Evolutionary conservation across 1,140 invertebrate species (phyloP).

Genomic region (Bathynomus jamesi): DNA sequence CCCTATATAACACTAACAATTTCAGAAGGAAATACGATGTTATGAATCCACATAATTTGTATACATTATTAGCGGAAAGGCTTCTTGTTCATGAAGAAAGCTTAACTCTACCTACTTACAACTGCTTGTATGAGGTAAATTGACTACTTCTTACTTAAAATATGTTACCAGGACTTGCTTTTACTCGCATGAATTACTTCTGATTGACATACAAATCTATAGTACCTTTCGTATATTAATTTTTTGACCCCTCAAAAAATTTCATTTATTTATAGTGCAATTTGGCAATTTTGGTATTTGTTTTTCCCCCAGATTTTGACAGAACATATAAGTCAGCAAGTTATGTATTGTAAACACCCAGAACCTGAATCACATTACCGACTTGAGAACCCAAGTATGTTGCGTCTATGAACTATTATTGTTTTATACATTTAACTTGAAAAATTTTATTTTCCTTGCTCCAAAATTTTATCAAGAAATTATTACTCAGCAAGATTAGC

Average conservation of each 20-base stretch:
- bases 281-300: constrained; percentile 10
- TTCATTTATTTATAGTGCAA: constrained; percentile 2
- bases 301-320: constrained; percentile 67
- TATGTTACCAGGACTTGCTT: background rate
- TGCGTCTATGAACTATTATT: too few relatives aligned
- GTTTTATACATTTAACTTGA: too few relatives aligned
- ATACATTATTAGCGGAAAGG: constrained; percentile 88
- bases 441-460: too few relatives aligned
- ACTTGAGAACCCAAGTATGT: constrained; percentile 93
- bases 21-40: constrained; percentile 99
- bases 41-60: constrained; percentile 96
- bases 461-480: too few relatives aligned
- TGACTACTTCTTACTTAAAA: background rate
- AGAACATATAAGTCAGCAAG: constrained; percentile 91
- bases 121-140: constrained; percentile 89
- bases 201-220: too few relatives aligned
- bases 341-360: constrained; percentile 79
- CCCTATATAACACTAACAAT: too few relatives aligned
- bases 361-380: constrained; percentile 90
- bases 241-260: background rate
- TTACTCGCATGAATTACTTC: too few relatives aligned
- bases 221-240: too few relatives aligned
- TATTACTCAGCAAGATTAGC: too few relatives aligned
- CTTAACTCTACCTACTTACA: constrained; percentile 87
- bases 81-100: constrained; percentile 81